phyloP scores from a whole-genome alignment of 2,888 invertebrate species.

The Drosophila atripex region DNA sequence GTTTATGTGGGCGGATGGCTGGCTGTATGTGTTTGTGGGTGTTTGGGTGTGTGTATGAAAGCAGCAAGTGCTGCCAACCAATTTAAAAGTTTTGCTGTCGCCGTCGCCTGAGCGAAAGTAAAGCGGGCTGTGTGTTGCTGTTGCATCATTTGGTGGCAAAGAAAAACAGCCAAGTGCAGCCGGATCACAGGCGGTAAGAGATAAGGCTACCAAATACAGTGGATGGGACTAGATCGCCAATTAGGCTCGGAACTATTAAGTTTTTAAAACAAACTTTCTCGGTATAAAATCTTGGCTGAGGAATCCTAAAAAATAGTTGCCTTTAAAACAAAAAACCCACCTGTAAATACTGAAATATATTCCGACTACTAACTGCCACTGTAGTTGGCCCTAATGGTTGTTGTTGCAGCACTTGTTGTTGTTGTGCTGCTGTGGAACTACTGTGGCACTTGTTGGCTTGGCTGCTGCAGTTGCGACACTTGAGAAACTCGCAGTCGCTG shows the following conservation, averaged over 20 bases:
- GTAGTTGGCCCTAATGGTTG: conserved; percentile 50
- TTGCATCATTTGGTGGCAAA: conserved; percentile 63
- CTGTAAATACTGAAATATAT: background rate
- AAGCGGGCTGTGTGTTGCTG: conserved; percentile 57
- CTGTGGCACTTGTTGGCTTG: conserved; percentile 73
- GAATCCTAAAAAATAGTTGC: background rate
- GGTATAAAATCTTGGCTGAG: background rate
- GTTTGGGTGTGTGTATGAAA: conserved; percentile 34
- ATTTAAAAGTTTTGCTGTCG: conserved; percentile 75
- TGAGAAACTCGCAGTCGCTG: conserved; percentile 66
- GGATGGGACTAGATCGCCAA: background rate
- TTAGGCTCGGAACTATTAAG: background rate
- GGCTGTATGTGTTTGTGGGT: background rate
- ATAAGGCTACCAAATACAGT: conserved; percentile 50
- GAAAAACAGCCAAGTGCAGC: conserved; percentile 63
- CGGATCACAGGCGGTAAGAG: conserved; percentile 34
- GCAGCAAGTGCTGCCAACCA: conserved; percentile 73
- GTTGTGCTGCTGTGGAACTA: conserved; percentile 50
- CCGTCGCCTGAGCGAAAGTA: conserved; percentile 69
- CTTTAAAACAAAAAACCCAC: background rate
- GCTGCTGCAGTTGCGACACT: conserved; percentile 60
- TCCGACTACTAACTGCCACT: conserved; percentile 37
- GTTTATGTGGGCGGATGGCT: conserved; percentile 7
- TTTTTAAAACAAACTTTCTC: background rate
- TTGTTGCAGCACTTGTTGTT: conserved; percentile 20